These are phyloP conservation scores for Eristalinus sepulchralis DNA, from an alignment of 2,888 invertebrate species.

Conservation along the genomic window DNA sequence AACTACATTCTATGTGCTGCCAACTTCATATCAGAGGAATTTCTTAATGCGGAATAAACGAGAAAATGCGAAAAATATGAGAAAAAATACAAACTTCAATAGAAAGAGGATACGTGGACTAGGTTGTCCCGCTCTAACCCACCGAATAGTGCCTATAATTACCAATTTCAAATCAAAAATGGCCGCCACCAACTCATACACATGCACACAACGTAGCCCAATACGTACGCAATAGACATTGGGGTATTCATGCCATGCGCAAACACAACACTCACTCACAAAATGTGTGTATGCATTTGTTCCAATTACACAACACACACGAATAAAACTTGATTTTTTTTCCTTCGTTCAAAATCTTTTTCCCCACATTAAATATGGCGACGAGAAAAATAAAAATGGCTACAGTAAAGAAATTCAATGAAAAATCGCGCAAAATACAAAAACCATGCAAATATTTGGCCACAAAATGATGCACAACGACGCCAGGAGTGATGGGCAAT, in stretches of 20 bases:
- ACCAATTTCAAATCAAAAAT: conserved; percentile 64
- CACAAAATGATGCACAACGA: background rate
- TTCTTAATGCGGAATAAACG: conserved; percentile 70
- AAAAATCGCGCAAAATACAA: conserved; percentile 64
- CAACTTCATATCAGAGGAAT: conserved; percentile 64
- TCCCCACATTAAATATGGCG: conserved; percentile 71
- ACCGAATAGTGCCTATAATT: conserved; percentile 49
- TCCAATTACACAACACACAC: conserved; percentile 64
- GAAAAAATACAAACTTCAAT: conserved; percentile 59
- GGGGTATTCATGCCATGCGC: conserved; percentile 60
- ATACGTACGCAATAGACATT: conserved; percentile 27
- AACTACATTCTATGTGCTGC: conserved; percentile 33
- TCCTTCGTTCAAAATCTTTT: conserved; percentile 66
- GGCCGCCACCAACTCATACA: conserved; percentile 52
- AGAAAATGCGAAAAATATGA: conserved; percentile 64
- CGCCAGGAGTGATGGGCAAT: background rate
- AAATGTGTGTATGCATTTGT: conserved; percentile 60
- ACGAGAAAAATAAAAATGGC: conserved; percentile 71
- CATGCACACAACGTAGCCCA: background rate
- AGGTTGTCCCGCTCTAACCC: conserved; percentile 39
- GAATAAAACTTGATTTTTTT: conserved; percentile 47
- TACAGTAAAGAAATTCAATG: conserved; percentile 48
- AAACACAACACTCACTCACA: conserved; percentile 43
- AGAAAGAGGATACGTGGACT: conserved; percentile 43
- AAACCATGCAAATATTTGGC: conserved; percentile 4